phyloP scores from a whole-genome alignment of 35 echinoderm and acorn worm genomes.

The Strongylocentrotus purpuratus region DNA sequence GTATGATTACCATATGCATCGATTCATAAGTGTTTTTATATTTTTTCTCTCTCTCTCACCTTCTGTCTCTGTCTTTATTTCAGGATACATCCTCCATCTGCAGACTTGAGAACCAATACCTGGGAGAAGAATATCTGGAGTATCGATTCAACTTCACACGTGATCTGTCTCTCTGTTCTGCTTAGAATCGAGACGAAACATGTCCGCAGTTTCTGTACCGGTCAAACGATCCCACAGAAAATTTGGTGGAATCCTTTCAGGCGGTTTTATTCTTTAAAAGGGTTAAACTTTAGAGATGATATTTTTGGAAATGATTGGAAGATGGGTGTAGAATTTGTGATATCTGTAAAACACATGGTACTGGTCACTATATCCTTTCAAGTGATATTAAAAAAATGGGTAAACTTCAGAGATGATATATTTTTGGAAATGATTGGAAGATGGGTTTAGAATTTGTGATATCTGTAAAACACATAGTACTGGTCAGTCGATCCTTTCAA shows the following conservation, averaged over 20 bases:
- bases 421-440: no score
- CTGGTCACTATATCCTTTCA: no score
- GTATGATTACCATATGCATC: not conserved
- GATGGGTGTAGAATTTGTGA: no score
- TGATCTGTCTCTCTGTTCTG: constrained; percentile 24
- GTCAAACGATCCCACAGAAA: not conserved
- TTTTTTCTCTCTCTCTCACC: not conserved
- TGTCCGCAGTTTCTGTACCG: no score
- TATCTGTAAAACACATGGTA: no score
- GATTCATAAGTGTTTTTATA: not conserved
- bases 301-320: no score
- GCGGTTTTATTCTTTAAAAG: not conserved
- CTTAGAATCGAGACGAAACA: not conserved
- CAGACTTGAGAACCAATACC: not conserved
- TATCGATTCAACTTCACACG: not conserved
- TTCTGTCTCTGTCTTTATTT: not conserved
- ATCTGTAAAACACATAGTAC: no score
- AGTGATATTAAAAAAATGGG: no score
- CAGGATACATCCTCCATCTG: not conserved
- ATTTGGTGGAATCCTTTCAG: not conserved
- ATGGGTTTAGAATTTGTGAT: no score
- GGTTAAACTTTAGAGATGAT: no score
- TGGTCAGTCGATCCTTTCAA: no score
- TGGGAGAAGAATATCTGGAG: not conserved
- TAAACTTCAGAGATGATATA: no score